phyloP scores from a whole-genome alignment of 2,888 invertebrate genomes.

The Drosophila trichaetosa region DNA sequence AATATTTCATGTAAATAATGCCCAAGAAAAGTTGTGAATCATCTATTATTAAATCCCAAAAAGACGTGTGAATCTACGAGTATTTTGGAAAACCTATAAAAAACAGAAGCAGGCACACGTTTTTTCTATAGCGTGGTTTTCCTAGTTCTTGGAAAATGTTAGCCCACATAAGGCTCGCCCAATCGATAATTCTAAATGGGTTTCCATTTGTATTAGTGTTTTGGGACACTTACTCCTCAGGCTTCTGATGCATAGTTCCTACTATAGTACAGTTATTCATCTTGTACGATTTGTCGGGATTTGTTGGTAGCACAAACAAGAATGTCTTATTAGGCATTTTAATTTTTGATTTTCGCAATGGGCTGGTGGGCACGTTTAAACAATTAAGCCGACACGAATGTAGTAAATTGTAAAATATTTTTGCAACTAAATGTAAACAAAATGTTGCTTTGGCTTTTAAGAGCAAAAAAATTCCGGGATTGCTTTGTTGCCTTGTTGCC shows the following conservation, averaged over 20 bases:
- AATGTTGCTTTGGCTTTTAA: constrained; percentile 11
- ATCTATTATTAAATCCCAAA: neutral
- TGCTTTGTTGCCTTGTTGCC: constrained; percentile 40
- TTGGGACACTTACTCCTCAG: constrained; percentile 80
- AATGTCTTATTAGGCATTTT: constrained; percentile 74
- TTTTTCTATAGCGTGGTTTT: neutral
- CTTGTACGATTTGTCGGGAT: constrained; percentile 52
- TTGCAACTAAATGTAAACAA: constrained; percentile 43
- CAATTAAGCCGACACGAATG: constrained; percentile 27
- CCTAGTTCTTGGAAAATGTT: constrained; percentile 28
- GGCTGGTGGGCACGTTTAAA: constrained; percentile 18
- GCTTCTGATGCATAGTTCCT: constrained; percentile 73
- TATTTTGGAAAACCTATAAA: neutral
- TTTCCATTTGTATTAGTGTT: neutral
- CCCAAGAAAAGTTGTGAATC: constrained; percentile 26
- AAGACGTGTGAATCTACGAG: neutral
- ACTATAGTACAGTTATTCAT: constrained; percentile 76
- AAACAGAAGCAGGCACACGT: neutral
- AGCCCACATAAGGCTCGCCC: neutral
- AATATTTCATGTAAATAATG: constrained; percentile 4
- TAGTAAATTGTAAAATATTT: constrained; percentile 14
- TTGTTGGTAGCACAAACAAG: constrained; percentile 71
- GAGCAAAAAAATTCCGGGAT: neutral
- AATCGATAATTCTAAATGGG: constrained; percentile 54
- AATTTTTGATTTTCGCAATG: neutral